These are phyloP conservation scores for Dallia pectoralis DNA, from an alignment of 2,797 vertebrate genomes.

Conservation along the genomic window DNA sequence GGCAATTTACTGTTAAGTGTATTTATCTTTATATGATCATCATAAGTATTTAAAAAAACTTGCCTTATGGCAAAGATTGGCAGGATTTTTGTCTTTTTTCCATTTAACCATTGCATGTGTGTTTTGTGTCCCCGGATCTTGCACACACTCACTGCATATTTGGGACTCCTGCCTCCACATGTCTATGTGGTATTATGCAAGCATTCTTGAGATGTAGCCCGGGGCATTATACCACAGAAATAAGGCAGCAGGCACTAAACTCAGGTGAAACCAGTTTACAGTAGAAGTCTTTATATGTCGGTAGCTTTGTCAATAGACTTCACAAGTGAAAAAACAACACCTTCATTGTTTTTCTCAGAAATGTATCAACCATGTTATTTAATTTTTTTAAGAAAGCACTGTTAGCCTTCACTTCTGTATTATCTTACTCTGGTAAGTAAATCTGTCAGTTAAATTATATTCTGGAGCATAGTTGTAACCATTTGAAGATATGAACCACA, in stretches of 20 bases:
- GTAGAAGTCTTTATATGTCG: too few relatives aligned
- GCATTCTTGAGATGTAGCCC: conserved; percentile 63
- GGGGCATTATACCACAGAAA: not conserved
- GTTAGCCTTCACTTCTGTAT: not conserved
- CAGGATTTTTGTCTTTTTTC: too few relatives aligned
- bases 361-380: not conserved
- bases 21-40: not conserved
- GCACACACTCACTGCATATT: too few relatives aligned
- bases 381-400: not conserved
- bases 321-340: not conserved
- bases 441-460: not conserved
- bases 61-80: too few relatives aligned
- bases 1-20: not conserved
- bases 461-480: not conserved
- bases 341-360: not conserved
- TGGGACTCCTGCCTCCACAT: conserved; percentile 44
- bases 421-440: not conserved
- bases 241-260: too few relatives aligned
- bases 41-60: too few relatives aligned
- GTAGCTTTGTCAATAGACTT: not conserved
- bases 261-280: too few relatives aligned
- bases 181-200: conserved; percentile 43
- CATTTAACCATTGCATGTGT: too few relatives aligned
- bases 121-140: too few relatives aligned
- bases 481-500: not conserved